These are phyloP conservation scores for Nyctibius grandis DNA, from an alignment of 2,797 vertebrate species.

Conservation along the genomic window DNA sequence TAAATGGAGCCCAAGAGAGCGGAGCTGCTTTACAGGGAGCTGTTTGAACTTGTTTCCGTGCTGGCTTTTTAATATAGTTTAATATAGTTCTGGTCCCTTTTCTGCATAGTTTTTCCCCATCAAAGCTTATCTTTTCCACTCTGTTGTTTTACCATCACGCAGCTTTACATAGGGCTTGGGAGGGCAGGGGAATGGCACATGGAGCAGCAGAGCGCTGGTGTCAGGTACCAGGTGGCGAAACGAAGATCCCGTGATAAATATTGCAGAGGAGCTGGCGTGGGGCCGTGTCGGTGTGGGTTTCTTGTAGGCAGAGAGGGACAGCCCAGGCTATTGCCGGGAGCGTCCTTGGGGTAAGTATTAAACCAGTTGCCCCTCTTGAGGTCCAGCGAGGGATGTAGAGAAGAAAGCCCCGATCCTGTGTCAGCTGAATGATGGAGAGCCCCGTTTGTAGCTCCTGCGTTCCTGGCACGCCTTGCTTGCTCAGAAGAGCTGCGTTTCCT, in stretches of 20 bases:
- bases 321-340: not conserved
- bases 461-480: not conserved
- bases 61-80: slow-evolving; percentile 42
- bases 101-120: not conserved
- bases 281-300: not conserved
- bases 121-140: not conserved
- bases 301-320: not conserved
- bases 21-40: slow-evolving; percentile 30
- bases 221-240: rapidly evolving
- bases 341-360: rapidly evolving
- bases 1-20: slow-evolving; percentile 40
- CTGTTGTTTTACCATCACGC: not conserved
- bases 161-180: not conserved
- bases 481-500: not conserved
- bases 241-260: not conserved
- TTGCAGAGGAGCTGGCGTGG: not conserved
- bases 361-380: not conserved
- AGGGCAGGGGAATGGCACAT: not conserved
- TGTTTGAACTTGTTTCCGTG: slow-evolving; percentile 13
- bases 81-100: not conserved
- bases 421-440: not conserved
- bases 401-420: not conserved
- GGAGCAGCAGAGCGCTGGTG: not conserved
- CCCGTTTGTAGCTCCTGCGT: rapidly evolving
- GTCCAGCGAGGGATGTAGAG: rapidly evolving